phyloP scores from a whole-genome alignment of 2,888 invertebrate genomes.

The Silvanus unidentatus region DNA sequence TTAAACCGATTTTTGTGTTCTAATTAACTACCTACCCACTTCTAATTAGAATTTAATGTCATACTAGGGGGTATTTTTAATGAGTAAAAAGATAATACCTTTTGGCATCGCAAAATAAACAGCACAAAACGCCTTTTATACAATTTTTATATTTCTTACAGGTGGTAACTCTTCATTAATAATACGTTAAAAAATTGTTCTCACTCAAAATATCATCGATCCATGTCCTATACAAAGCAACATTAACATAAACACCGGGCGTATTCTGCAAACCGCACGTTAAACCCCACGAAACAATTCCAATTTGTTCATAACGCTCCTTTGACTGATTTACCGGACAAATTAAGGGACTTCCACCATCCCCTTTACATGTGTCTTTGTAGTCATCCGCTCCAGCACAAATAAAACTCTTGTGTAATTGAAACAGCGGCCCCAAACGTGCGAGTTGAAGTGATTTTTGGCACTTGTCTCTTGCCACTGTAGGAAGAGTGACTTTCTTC shows the following conservation, averaged over 20 bases:
- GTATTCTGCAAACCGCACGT: conserved; percentile 64
- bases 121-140: too few species aligned
- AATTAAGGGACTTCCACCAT: conserved; percentile 54
- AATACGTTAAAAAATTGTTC: conserved; percentile 2
- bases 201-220: conserved; percentile 58
- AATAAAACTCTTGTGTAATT: conserved; percentile 63
- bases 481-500: conserved; percentile 63
- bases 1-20: conserved; percentile 20
- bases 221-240: conserved; percentile 64
- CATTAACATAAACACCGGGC: conserved; percentile 76
- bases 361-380: conserved; percentile 61
- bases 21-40: not conserved
- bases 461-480: conserved; percentile 58
- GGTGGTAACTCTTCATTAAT: too few species aligned
- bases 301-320: conserved; percentile 62
- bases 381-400: conserved; percentile 64
- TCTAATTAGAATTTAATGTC: too few species aligned
- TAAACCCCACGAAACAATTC: conserved; percentile 84
- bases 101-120: too few species aligned
- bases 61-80: too few species aligned
- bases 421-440: conserved; percentile 59
- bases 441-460: conserved; percentile 54
- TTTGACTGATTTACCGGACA: conserved; percentile 55
- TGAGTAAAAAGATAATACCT: too few species aligned
- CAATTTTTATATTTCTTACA: too few species aligned